Evolutionary conservation across 2,113 vertebrate species (phyloP).

Genomic region (Tricholaema leucomelas): DNA sequence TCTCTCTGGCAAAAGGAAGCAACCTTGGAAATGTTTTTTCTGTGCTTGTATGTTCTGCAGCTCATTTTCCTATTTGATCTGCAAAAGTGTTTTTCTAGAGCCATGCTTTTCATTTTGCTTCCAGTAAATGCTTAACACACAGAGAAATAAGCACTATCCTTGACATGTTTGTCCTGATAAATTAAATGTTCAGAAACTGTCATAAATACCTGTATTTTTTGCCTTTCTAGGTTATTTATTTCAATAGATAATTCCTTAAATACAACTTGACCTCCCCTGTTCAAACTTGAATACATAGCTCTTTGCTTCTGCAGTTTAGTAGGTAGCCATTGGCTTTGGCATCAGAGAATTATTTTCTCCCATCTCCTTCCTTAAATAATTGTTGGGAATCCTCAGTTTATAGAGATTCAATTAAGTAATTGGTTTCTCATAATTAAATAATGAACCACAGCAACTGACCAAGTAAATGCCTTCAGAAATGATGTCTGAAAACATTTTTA

Average conservation of each 20-base stretch:
- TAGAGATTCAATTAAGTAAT: not conserved
- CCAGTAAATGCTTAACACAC: not conserved
- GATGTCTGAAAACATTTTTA: not conserved
- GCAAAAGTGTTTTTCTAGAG: not conserved
- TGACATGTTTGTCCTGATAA: not conserved
- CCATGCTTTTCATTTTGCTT: not conserved
- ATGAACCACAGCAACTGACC: not conserved
- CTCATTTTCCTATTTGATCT: not conserved
- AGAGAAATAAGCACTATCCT: no score
- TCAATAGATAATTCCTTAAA: not conserved
- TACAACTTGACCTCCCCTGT: not conserved
- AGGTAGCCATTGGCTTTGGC: not conserved
- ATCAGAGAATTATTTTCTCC: not conserved
- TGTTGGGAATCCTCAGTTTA: not conserved
- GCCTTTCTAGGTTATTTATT: not conserved
- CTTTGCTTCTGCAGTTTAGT: not conserved
- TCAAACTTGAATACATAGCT: not conserved
- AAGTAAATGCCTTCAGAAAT: not conserved
- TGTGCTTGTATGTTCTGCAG: not conserved
- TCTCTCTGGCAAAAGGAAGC: not conserved
- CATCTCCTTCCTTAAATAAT: not conserved
- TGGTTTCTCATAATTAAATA: constrained; percentile 16
- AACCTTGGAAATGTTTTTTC: not conserved
- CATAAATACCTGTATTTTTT: not conserved
- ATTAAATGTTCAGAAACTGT: not conserved